A percentile compares a stretch with the other conserved stretches of the same genome.
These are phyloP conservation scores for Zaprionus bogoriensis DNA, from an alignment of 2,888 invertebrate species.

Conservation along the genomic window DNA sequence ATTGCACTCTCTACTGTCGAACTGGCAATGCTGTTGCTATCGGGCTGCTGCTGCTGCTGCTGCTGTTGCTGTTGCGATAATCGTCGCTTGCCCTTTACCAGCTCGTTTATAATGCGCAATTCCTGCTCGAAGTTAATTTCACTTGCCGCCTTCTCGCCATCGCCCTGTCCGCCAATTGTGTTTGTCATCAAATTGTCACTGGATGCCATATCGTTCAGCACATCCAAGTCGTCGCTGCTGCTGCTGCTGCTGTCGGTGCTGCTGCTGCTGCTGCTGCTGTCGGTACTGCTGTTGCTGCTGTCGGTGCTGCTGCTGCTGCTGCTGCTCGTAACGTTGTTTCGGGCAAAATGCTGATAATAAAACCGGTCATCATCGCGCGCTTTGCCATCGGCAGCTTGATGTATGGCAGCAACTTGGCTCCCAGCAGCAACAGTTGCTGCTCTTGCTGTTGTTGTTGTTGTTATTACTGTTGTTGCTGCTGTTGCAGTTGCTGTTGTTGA, in stretches of 20 bases:
- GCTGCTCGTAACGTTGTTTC: constrained; percentile 35
- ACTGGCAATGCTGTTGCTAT: constrained; percentile 15
- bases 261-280: constrained; percentile 17
- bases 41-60: constrained; percentile 21
- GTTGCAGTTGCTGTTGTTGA: constrained; percentile 13
- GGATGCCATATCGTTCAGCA: constrained; percentile 46
- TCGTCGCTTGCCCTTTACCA: constrained; percentile 76
- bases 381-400: constrained; percentile 46
- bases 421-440: constrained; percentile 30
- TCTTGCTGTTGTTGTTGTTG: constrained; percentile 19
- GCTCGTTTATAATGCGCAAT: constrained; percentile 78
- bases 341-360: constrained; percentile 67
- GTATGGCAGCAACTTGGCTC: constrained; percentile 41
- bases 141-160: constrained; percentile 51
- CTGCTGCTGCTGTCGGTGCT: constrained; percentile 14
- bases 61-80: constrained; percentile 45
- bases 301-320: constrained; percentile 16
- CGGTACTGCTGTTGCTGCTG: constrained; percentile 23
- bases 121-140: constrained; percentile 75
- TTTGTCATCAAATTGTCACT: constrained; percentile 71
- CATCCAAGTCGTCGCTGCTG: constrained; percentile 39
- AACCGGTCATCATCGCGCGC: constrained; percentile 72
- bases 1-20: constrained; percentile 17
- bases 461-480: constrained; percentile 18
- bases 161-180: constrained; percentile 51